A percentile compares a stretch with the other conserved stretches of the same genome.
Conservation (phyloP, 2,113 vertebrate genomes). For the Hepsetus odoe region DNA sequence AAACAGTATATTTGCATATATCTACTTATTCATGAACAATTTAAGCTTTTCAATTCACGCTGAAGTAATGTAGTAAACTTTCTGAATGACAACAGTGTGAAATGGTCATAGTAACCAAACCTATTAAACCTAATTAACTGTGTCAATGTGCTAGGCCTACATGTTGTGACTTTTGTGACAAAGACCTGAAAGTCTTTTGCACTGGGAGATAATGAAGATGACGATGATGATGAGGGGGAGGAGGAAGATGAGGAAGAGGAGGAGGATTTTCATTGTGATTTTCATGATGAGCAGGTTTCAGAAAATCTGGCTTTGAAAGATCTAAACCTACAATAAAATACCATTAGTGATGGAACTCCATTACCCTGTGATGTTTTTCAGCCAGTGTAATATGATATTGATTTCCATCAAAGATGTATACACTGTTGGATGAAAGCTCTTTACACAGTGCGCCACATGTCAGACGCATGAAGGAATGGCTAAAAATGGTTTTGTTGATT, state of each 20-base stretch:
- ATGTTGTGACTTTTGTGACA: neutral
- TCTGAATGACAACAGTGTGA: too few species aligned
- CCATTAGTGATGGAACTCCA: neutral
- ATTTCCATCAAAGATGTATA: slow-evolving; percentile 54
- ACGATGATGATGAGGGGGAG: neutral
- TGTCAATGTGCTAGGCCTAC: neutral
- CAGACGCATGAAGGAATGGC: slow-evolving; percentile 13
- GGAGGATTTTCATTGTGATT: neutral
- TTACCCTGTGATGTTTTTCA: slow-evolving; percentile 37
- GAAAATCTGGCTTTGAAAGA: neutral
- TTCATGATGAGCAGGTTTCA: neutral
- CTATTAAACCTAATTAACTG: neutral
- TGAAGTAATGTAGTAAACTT: too few species aligned
- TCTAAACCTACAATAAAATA: neutral
- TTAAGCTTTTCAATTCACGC: too few species aligned
- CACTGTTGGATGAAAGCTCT: neutral
- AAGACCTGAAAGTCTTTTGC: neutral
- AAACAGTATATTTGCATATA: too few species aligned
- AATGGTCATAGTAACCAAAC: too few species aligned
- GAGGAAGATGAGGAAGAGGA: neutral
- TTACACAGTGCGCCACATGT: neutral
- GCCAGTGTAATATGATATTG: slow-evolving; percentile 57
- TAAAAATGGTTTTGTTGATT: slow-evolving; percentile 29
- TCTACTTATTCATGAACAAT: too few species aligned
- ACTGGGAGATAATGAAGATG: neutral